Conservation (phyloP, 1,140 invertebrate species). For the Drosophila willistoni region DNA sequence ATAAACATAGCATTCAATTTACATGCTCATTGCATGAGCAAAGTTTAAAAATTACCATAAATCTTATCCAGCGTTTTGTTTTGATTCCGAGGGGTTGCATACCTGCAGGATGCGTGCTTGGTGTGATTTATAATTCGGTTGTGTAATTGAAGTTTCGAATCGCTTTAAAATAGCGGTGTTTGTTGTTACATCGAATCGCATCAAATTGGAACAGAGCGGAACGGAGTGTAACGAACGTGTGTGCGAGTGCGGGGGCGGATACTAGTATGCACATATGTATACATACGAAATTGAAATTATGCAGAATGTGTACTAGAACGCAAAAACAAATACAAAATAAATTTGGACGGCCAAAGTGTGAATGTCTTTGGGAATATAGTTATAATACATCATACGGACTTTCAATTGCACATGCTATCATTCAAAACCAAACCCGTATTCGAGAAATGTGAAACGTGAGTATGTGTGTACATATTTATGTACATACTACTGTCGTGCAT, state of each 20-base stretch:
- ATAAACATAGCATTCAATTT: conserved; percentile 5
- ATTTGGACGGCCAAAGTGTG: conserved; percentile 7
- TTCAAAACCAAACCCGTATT: neutral
- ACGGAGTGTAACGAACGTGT: neutral
- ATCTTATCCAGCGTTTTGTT: conserved; percentile 46
- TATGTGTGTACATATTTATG: conserved; percentile 29
- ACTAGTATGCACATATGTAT: conserved; percentile 28
- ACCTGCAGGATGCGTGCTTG: conserved; percentile 7
- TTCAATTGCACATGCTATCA: conserved; percentile 23
- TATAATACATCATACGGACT: conserved; percentile 18
- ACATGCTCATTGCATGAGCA: conserved; percentile 3
- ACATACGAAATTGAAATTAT: conserved; percentile 48
- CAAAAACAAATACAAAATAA: conserved; percentile 19
- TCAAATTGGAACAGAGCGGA: conserved; percentile 8
- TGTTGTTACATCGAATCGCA: conserved; percentile 2
- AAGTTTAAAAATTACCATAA: conserved; percentile 47
- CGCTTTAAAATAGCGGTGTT: conserved; percentile 1
- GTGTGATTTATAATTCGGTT: conserved; percentile 4
- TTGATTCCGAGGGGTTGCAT: conserved; percentile 35
- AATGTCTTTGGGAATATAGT: conserved; percentile 16
- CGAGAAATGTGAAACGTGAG: conserved; percentile 39
- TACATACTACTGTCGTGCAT: conserved; percentile 21
- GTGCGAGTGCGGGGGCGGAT: conserved; percentile 11
- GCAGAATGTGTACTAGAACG: conserved; percentile 41
- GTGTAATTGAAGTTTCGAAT: conserved; percentile 18